Percentiles rank a stretch among this genome's conserved stretches.
phyloP scores from a whole-genome alignment of 2,797 vertebrate species.

The Characodon lateralis region DNA sequence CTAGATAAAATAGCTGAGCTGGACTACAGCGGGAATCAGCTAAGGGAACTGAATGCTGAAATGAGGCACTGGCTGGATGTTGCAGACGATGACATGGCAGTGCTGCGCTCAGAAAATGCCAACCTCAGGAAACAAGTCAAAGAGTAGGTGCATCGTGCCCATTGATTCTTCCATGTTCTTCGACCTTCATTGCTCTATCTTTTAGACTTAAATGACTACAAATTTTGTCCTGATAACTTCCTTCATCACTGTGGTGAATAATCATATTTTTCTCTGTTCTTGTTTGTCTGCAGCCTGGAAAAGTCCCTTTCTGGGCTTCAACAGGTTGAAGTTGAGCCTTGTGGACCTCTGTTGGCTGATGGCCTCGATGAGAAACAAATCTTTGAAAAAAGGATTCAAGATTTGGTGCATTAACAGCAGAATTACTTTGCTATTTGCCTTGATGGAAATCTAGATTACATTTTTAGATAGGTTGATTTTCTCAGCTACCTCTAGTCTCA shows the following conservation, averaged over 20 bases:
- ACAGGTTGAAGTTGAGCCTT: constrained; percentile 46
- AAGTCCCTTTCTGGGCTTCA: constrained; percentile 30
- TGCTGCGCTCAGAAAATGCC: constrained; percentile 55
- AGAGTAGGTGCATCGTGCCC: constrained; percentile 31
- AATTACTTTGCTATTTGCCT: neutral
- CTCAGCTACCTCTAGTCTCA: neutral
- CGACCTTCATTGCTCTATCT: neutral
- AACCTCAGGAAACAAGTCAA: constrained; percentile 56
- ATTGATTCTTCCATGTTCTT: neutral
- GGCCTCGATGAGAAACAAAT: constrained; percentile 1
- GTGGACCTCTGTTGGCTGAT: neutral
- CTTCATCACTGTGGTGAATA: neutral
- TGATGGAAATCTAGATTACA: neutral
- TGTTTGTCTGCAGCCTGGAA: constrained; percentile 59
- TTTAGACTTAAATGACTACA: no score
- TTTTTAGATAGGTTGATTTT: no score
- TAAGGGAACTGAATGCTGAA: constrained; percentile 47
- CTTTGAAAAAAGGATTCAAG: constrained; percentile 34
- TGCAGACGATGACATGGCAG: constrained; percentile 61
- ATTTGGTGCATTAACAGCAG: constrained; percentile 46
- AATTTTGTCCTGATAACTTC: neutral
- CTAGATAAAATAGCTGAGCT: constrained; percentile 63
- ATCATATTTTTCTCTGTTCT: neutral
- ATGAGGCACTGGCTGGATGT: constrained; percentile 63
- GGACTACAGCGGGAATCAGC: constrained; percentile 46